phyloP scores from a whole-genome alignment of 2,888 invertebrate species.

The Celastrina argiolus region DNA sequence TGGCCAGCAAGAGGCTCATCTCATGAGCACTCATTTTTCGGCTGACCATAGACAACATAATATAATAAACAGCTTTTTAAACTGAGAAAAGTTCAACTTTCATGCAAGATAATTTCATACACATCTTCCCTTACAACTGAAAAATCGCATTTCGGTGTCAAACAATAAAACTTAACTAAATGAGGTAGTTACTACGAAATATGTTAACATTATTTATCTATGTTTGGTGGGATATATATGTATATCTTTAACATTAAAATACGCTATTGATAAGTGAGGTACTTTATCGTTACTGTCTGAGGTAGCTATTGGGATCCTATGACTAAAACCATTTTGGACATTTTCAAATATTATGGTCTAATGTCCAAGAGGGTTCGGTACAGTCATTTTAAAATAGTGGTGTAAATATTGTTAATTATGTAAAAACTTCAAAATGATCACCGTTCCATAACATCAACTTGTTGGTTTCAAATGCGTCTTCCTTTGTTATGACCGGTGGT shows the following conservation, averaged over 20 bases:
- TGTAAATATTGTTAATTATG: conserved; percentile 36
- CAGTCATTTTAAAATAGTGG: conserved; percentile 23
- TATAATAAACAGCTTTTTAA: conserved; percentile 23
- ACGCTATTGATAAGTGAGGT: conserved; percentile 72
- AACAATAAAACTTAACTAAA: conserved; percentile 52
- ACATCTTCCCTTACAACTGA: conserved; percentile 25
- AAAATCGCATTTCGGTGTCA: conserved; percentile 29
- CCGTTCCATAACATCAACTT: conserved; percentile 48
- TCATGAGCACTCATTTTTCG: neutral
- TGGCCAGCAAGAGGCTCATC: neutral
- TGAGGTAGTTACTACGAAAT: conserved; percentile 73
- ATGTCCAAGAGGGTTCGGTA: conserved; percentile 3
- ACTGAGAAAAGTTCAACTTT: conserved; percentile 29
- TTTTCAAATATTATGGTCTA: conserved; percentile 26
- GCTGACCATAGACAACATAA: conserved; percentile 14
- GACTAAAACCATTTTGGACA: conserved; percentile 27
- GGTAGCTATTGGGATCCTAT: conserved; percentile 50
- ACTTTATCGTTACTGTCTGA: conserved; percentile 61
- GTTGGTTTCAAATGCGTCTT: conserved; percentile 39
- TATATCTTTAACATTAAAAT: conserved; percentile 65
- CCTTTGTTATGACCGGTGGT: conserved; percentile 48
- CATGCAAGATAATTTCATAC: conserved; percentile 33
- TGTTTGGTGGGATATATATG: conserved; percentile 71
- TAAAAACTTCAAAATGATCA: conserved; percentile 46
- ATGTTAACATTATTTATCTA: conserved; percentile 62